phyloP scores from a whole-genome alignment of 2,888 invertebrate genomes.

The Polylopha cassiicola region DNA sequence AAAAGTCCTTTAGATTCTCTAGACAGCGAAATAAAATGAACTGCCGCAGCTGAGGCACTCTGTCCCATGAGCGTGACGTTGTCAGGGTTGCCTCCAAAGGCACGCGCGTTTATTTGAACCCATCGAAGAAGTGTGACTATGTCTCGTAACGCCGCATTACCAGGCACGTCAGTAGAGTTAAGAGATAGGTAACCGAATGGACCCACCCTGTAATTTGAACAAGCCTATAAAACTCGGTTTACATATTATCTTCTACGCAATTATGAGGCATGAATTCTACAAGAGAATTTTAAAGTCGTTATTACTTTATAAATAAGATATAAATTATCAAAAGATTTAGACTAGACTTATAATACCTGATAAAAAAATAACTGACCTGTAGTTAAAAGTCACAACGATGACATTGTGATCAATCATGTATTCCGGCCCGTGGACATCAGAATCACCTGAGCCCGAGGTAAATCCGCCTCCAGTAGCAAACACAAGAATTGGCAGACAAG shows the following conservation, averaged over 20 bases:
- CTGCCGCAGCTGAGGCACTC: slow-evolving; percentile 32
- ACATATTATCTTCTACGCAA: too few relatives aligned
- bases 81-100: slow-evolving; percentile 35
- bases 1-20: slow-evolving; percentile 31
- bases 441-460: slow-evolving; percentile 59
- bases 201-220: slow-evolving; percentile 52
- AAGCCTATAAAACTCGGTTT: background rate
- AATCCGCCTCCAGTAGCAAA: slow-evolving; percentile 68
- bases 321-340: background rate
- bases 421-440: slow-evolving; percentile 61
- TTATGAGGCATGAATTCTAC: background rate
- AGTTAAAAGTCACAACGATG: slow-evolving; percentile 67
- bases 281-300: too few relatives aligned
- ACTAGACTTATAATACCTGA: background rate
- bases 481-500: slow-evolving; percentile 55
- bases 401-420: slow-evolving; percentile 52
- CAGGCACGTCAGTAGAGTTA: slow-evolving; percentile 52
- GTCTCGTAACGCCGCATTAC: slow-evolving; percentile 50
- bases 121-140: slow-evolving; percentile 35
- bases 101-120: slow-evolving; percentile 34
- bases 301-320: too few relatives aligned
- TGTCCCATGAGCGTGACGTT: slow-evolving; percentile 36
- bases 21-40: slow-evolving; percentile 34
- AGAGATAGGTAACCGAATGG: slow-evolving; percentile 65
- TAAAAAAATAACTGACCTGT: slow-evolving; percentile 46